Evolutionary conservation across 2,113 vertebrate species (phyloP).

Genomic region (Nothoprocta perdicaria): DNA sequence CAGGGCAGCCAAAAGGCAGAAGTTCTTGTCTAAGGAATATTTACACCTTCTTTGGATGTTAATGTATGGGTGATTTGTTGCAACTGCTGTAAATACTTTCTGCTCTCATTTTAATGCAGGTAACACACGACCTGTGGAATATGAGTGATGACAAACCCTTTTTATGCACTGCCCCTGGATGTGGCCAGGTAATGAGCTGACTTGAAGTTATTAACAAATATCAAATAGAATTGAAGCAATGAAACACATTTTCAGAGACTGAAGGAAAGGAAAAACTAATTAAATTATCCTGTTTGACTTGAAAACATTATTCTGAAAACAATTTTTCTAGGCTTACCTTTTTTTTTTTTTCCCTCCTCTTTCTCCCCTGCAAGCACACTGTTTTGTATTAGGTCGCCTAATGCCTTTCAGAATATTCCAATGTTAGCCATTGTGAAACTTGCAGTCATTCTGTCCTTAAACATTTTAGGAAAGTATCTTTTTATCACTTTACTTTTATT

Average conservation of each 20-base stretch:
- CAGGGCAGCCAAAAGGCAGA: neutral
- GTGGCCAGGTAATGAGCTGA: constrained; percentile 90
- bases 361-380: neutral
- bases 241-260: neutral
- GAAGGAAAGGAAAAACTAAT: neutral
- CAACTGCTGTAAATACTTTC: neutral
- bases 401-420: neutral
- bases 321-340: neutral
- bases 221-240: neutral
- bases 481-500: neutral
- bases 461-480: constrained; percentile 10
- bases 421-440: neutral
- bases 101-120: constrained; percentile 75
- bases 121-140: constrained; percentile 92
- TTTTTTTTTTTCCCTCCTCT: neutral
- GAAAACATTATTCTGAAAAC: neutral
- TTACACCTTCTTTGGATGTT: neutral
- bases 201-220: neutral
- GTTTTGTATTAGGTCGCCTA: neutral
- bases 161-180: constrained; percentile 97
- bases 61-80: neutral
- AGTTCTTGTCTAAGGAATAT: neutral
- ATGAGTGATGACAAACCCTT: constrained; percentile 99
- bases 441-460: neutral
- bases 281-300: neutral